These are phyloP conservation scores for Muraenolepis orangiensis DNA, from an alignment of 2,797 vertebrate genomes.

Conservation along the genomic window DNA sequence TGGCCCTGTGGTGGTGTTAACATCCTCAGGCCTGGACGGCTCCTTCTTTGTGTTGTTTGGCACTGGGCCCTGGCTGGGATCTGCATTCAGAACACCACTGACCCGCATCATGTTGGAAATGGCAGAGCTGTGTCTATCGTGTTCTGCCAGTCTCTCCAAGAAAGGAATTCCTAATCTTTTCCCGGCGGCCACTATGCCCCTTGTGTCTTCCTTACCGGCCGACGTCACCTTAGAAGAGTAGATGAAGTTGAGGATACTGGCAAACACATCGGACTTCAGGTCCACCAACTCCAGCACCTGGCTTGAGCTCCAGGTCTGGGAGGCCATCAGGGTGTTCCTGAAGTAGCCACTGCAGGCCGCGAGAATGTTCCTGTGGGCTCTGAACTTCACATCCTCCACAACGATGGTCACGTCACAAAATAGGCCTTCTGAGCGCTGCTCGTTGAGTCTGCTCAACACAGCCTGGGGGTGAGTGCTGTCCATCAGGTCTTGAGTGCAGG, in stretches of 20 bases:
- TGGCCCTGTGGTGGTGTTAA: constrained; percentile 82
- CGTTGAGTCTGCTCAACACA: constrained; percentile 90
- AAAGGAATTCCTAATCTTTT: constrained; percentile 96
- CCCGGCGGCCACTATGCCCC: constrained; percentile 86
- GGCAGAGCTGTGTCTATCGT: constrained; percentile 51
- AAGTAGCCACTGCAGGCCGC: constrained; percentile 97
- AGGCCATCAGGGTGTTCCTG: constrained; percentile 85
- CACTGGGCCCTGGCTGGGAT: constrained; percentile 59
- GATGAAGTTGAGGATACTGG: constrained; percentile 95
- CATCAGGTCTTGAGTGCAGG: constrained; percentile 83
- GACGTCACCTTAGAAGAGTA: constrained; percentile 91
- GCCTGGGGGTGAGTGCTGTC: constrained; percentile 87
- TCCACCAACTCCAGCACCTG: constrained; percentile 94
- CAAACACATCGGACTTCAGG: constrained; percentile 96
- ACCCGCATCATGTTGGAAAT: constrained; percentile 22
- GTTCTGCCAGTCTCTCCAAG: constrained; percentile 87
- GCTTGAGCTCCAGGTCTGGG: constrained; percentile 81
- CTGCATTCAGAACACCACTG: constrained; percentile 43
- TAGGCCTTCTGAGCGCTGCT: constrained; percentile 91
- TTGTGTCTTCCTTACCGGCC: constrained; percentile 78
- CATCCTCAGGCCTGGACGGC: constrained; percentile 79
- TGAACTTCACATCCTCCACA: constrained; percentile 98
- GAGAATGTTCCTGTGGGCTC: constrained; percentile 94
- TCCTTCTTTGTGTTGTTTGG: constrained; percentile 78
- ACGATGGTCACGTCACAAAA: constrained; percentile 97